These are phyloP conservation scores for Sanderia malayensis DNA, from an alignment of 30 jellyfish, hydroid and myxozoan species.

Conservation along the genomic window DNA sequence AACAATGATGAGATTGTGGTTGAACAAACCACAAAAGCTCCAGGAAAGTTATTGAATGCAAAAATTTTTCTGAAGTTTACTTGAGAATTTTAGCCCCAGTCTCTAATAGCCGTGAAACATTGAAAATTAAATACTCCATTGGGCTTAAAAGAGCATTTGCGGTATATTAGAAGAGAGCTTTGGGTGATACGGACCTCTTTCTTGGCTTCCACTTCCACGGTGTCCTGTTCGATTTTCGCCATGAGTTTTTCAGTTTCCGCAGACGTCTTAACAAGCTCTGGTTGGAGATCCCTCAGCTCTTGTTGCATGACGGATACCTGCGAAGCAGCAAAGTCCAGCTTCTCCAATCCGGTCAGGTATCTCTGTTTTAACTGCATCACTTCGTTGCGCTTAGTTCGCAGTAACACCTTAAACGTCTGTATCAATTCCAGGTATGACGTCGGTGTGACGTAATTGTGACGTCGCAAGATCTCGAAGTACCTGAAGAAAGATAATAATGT, in stretches of 20 bases:
- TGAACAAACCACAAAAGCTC: no score
- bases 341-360: constrained; percentile 87
- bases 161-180: no score
- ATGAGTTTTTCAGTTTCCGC: constrained; percentile 88
- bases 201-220: constrained; percentile 98
- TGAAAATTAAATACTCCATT: no score
- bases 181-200: constrained; percentile 96
- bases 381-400: constrained; percentile 76
- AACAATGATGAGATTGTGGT: no score
- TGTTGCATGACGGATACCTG: constrained; percentile 93
- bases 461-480: constrained; percentile 68
- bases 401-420: constrained; percentile 80
- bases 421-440: constrained; percentile 92
- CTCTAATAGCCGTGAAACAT: no score
- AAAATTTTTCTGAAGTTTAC: no score
- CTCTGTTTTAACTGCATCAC: constrained; percentile 72
- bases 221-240: constrained; percentile 94
- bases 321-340: constrained; percentile 95
- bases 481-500: constrained; percentile 39
- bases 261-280: constrained; percentile 93
- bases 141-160: neutral
- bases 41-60: no score
- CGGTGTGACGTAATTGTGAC: constrained; percentile 98
- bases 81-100: no score
- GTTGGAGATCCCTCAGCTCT: constrained; percentile 88